Evolutionary conservation across 92 coral and sea anemone genomes (phyloP), one percentile per base, ranked within the genome.

Genomic region (Palythoa grandiflora): DNA sequence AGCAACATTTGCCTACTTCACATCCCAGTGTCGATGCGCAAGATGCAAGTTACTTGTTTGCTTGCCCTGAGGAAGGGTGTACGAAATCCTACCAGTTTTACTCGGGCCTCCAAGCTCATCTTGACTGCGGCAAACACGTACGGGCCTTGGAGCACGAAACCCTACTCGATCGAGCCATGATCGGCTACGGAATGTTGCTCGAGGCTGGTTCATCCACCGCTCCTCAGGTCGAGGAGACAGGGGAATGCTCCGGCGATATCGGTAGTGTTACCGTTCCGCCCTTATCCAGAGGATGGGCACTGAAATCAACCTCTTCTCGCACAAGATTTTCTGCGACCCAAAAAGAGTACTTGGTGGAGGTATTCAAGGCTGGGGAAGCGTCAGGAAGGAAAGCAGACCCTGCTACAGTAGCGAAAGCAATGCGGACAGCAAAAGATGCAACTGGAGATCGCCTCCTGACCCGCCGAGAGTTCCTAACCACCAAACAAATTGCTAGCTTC

Each of bases 31-130:
- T 37, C 47, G 83, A 78, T 35, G 57, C 57, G 48, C 48, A 55
- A 55, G 57, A 37, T 60, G 70, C 71, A 78, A 78, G 70, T 38
- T 51, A 78, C 48, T 60, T 78, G 51, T 78, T 91, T 77, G 78
- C 87, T 77, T 93, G 94, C 73, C 94, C 94, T 12, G 96, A 91
- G 88, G 91, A 93, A 86, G 92, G 96, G 83, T 93, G 96, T 75
- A 75, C 77, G 28, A 89, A 86, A 78, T 75, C 89, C 44, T 91
- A 85, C 84, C 92, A 80, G 84, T 83, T 90, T 50, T 87, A 83
- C 84, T 93, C 93, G 54, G 87, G 94, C 79, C 85, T 91, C 73
- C 94, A 93, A 88, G 83, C 83, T 61, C 94, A 93, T 65, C 83
- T 89, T 59, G 94, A 93, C 70, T 80, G 78, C 83, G 93, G 90